Conservation (phyloP, 2,797 vertebrate species). For the Poeciliopsis turneri region DNA sequence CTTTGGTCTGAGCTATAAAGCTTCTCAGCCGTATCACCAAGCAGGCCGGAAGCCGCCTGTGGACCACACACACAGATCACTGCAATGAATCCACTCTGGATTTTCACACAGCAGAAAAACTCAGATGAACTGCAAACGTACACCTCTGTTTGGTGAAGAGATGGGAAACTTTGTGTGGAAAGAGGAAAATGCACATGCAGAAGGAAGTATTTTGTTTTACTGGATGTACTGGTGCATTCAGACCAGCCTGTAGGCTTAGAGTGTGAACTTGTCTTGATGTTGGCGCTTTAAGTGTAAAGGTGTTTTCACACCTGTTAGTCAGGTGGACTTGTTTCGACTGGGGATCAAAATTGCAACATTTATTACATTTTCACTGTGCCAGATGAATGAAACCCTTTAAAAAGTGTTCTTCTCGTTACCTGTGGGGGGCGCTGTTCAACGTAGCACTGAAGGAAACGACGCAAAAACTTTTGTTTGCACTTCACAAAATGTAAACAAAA, state of each 20-base stretch:
- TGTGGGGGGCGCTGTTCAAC: too few relatives aligned
- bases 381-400: too few relatives aligned
- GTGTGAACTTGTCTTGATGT: background rate
- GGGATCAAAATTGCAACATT: too few relatives aligned
- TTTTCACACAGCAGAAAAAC: background rate
- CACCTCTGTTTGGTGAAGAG: background rate
- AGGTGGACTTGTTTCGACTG: too few relatives aligned
- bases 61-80: conserved; percentile 52
- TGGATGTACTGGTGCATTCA: conserved; percentile 6
- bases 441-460: too few relatives aligned
- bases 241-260: background rate
- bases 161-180: background rate
- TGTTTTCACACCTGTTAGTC: too few relatives aligned
- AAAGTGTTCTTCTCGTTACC: too few relatives aligned
- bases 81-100: conserved; percentile 8
- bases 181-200: background rate
- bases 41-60: conserved; percentile 27
- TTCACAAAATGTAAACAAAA: too few relatives aligned
- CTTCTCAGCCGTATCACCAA: conserved; percentile 2
- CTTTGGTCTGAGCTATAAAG: conserved; percentile 23
- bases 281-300: background rate
- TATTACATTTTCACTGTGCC: too few relatives aligned
- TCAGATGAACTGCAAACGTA: background rate
- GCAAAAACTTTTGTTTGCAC: too few relatives aligned
- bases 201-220: background rate